A percentile compares a stretch with the other conserved stretches of the same genome.
These are phyloP conservation scores for Myotis myotis DNA, from an alignment of 2,797 vertebrate species.

Conservation along the genomic window DNA sequence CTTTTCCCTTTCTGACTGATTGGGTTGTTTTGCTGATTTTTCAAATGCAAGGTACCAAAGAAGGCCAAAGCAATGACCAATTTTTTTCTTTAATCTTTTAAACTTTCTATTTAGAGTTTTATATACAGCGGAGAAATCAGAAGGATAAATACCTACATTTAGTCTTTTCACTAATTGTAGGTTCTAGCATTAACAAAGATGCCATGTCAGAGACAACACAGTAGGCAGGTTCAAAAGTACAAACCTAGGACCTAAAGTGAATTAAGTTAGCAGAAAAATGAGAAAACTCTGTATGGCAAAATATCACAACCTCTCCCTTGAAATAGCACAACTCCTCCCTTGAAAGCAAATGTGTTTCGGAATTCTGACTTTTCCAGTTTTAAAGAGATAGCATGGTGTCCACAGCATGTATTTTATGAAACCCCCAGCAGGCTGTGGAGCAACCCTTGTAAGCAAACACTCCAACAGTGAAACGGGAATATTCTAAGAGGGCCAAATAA, in stretches of 20 bases:
- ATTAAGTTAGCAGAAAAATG: not conserved
- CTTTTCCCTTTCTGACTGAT: conserved; percentile 23
- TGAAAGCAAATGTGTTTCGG: not conserved
- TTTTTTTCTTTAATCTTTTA: not conserved
- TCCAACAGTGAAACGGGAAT: not conserved
- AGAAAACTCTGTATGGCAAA: not conserved
- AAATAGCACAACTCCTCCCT: not conserved
- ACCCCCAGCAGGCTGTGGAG: rapidly evolving
- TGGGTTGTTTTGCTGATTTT: conserved; percentile 29
- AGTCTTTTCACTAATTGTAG: not conserved
- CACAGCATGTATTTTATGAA: not conserved
- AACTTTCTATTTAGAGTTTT: not conserved
- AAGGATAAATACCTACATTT: not conserved
- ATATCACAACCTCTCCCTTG: not conserved
- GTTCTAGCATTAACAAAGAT: not conserved
- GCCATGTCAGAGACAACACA: not conserved
- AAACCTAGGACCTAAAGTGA: not conserved
- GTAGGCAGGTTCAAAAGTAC: not conserved
- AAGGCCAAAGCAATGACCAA: not conserved
- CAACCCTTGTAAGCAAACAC: not conserved
- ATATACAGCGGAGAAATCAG: not conserved
- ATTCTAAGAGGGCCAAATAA: not conserved
- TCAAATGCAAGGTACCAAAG: conserved; percentile 35
- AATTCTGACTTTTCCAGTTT: conserved; percentile 10
- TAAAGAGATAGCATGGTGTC: not conserved